A percentile compares a stretch with the other conserved stretches of the same genome.
Conservation (phyloP, 2,113 vertebrate species). For the Takifugu flavidus region DNA sequence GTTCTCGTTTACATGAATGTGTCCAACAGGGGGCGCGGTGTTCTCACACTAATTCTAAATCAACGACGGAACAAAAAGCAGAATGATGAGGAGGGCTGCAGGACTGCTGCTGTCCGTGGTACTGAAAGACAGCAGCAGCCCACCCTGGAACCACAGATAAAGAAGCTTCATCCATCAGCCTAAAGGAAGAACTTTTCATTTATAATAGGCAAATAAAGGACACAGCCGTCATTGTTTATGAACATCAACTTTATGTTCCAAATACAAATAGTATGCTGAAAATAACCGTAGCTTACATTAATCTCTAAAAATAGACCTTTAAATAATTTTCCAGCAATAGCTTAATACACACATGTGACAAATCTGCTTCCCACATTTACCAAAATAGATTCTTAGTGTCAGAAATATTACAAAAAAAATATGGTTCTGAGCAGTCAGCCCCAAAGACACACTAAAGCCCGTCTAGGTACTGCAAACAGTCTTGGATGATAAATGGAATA, state of each 20-base stretch:
- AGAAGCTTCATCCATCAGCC: background rate
- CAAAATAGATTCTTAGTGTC: too few relatives aligned
- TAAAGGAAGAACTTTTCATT: too few relatives aligned
- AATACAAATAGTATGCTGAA: conserved; percentile 57
- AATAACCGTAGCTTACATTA: conserved; percentile 63
- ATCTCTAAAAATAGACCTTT: conserved; percentile 81
- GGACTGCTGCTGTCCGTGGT: conserved; percentile 75
- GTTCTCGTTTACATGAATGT: conserved; percentile 18
- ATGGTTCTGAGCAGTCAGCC: too few relatives aligned
- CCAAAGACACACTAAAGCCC: background rate
- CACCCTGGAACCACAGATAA: conserved; percentile 55
- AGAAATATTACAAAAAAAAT: conserved; percentile 29
- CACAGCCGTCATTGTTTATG: conserved; percentile 23
- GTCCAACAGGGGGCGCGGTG: conserved; percentile 51
- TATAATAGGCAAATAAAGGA: conserved; percentile 29
- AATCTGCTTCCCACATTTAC: conserved; percentile 24
- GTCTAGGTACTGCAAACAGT: background rate
- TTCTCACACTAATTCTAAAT: conserved; percentile 6
- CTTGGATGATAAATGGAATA: conserved; percentile 10
- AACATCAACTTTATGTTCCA: conserved; percentile 60
- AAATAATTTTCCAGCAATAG: conserved; percentile 77
- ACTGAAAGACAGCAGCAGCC: conserved; percentile 69
- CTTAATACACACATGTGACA: conserved; percentile 77
- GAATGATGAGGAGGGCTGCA: conserved; percentile 30
- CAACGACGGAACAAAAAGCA: conserved; percentile 8